Percentiles rank a stretch among this genome's conserved stretches.
Conservation (phyloP, 2,888 invertebrate species). For the Ormia ochracea region DNA sequence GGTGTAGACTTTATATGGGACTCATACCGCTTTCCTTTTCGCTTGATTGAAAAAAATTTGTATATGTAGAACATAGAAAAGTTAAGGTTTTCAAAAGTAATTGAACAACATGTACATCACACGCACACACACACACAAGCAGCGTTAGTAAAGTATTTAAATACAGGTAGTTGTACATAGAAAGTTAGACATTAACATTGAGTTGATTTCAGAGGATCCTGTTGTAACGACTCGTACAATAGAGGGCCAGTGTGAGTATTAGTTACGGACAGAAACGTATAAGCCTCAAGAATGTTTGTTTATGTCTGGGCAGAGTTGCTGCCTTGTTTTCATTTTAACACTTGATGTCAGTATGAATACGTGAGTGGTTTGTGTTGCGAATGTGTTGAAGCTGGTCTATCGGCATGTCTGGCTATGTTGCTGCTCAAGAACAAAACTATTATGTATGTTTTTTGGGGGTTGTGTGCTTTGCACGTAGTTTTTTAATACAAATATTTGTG, state of each 20-base stretch:
- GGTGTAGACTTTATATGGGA: background rate
- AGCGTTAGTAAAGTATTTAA: background rate
- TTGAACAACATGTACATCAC: constrained; percentile 54
- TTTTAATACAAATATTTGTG: constrained; percentile 45
- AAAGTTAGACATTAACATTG: constrained; percentile 7
- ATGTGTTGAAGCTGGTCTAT: constrained; percentile 6
- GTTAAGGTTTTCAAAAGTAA: constrained; percentile 52
- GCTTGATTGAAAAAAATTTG: background rate
- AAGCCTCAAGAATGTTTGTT: background rate
- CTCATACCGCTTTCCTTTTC: too few species aligned
- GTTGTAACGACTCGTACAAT: background rate
- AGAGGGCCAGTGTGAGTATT: background rate
- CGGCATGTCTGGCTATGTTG: constrained; percentile 5
- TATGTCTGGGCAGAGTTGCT: background rate
- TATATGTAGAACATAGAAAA: constrained; percentile 40
- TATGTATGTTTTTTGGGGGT: background rate
- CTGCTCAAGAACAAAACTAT: too few species aligned
- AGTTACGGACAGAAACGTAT: constrained; percentile 1
- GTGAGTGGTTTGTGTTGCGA: constrained; percentile 23
- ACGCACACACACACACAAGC: constrained; percentile 8
- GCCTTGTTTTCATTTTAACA: background rate
- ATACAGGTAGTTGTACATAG: background rate
- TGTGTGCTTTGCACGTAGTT: background rate
- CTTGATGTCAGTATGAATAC: background rate
- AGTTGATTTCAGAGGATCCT: background rate